These are phyloP conservation scores for Venustaconcha ellipsiformis DNA, from an alignment of 1,140 invertebrate species.

Conservation along the genomic window DNA sequence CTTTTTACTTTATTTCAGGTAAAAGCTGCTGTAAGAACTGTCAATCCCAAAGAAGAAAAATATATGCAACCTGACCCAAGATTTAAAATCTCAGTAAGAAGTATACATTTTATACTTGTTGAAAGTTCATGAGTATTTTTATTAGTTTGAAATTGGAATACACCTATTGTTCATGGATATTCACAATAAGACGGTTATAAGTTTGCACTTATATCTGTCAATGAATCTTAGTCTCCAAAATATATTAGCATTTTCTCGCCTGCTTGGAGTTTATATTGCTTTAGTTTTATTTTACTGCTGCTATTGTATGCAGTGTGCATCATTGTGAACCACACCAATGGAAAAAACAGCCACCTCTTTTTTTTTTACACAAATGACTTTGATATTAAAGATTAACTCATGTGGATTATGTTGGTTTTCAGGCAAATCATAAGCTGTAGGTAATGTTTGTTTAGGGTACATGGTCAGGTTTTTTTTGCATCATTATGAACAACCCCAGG, in stretches of 20 bases:
- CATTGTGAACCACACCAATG: no score
- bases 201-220: background rate
- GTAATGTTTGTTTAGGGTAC: no score
- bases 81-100: conserved; percentile 86
- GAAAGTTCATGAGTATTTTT: background rate
- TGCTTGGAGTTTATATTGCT: background rate
- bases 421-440: no score
- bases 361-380: no score
- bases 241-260: background rate
- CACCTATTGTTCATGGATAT: background rate
- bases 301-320: no score
- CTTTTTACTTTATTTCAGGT: conserved; percentile 71
- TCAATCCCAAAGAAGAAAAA: conserved; percentile 97
- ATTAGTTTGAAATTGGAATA: background rate
- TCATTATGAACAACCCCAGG: no score
- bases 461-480: no score
- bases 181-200: background rate
- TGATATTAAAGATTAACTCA: no score
- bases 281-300: background rate
- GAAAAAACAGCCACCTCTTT: no score
- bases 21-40: conserved; percentile 88
- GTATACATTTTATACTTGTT: background rate
- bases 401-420: no score
- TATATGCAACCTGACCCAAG: conserved; percentile 94
- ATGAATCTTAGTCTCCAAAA: no score